Base-by-base conservation (phyloP, 1,140 invertebrate species). In the Bathynomus jamesi region DNA sequence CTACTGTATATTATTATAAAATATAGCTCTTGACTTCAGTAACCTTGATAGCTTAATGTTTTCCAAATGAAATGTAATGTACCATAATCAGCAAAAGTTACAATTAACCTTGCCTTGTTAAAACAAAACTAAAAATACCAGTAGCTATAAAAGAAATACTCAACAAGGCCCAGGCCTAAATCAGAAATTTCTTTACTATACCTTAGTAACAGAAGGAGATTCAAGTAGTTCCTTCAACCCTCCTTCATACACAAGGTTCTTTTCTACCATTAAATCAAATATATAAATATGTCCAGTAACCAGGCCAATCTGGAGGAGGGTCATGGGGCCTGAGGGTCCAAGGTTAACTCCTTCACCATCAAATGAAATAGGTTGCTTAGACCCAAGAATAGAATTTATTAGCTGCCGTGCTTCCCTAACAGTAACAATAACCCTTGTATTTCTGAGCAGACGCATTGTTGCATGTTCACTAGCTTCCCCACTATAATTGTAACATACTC, bases 311-410 rank as follows among this genome's bases (percentile, higher is more conserved):
- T 96, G 93, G 77, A 96, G 85, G 27, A 96, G 82, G 0, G 93
- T 96, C 28, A 96, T 83, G 77, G 79, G 79, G 11, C 82, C 82
- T 10, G 71, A 78, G 89, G 88, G 17, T 1, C 93, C 93, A 31
- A 95, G 83, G 84, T 95, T 96, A 7, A 96, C 90, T 24, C 94
- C 94, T 84, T 96, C 94, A 78, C 91, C 94, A 81, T 96, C 94
- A 76, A 95, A 87, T 0, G 91, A 90, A 28, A 96, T 82, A 27
- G 83, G 80, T 77, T 86, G 86, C 29, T 74, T 62, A 61, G 85
- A 84, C 17, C 72, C 86, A 78, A 92, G 85, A 67, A 96, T 89
- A 64, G 90, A 89, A 32, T 91, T 89, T 28, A 93, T 86, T 67
- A 95, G 85, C 78, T 89, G 75, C 25, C 76, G 81, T 67, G 90